These are phyloP conservation scores for Zapornia atra DNA, from an alignment of 2,113 vertebrate genomes.

Conservation along the genomic window DNA sequence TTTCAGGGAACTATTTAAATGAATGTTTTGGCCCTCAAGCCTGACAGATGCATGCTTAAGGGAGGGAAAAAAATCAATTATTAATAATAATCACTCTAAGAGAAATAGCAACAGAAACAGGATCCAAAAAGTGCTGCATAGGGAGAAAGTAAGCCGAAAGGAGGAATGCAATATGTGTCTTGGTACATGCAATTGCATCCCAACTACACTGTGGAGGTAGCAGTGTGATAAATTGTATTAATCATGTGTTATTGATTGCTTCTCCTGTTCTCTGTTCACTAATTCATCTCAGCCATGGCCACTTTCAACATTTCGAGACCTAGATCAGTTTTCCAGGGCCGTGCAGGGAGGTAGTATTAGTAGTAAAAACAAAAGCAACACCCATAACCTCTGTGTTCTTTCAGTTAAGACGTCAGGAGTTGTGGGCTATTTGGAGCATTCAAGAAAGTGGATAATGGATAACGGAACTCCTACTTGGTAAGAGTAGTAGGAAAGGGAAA, in stretches of 20 bases:
- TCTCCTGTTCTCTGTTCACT: background rate
- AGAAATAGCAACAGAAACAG: background rate
- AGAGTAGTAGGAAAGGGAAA: background rate
- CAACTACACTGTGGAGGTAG: background rate
- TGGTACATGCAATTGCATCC: background rate
- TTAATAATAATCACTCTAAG: background rate
- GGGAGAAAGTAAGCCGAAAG: background rate
- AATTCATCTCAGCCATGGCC: background rate
- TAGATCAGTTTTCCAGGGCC: background rate
- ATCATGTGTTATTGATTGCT: constrained; percentile 13
- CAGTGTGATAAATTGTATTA: background rate
- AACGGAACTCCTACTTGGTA: background rate
- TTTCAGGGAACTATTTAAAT: background rate
- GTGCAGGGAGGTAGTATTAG: background rate
- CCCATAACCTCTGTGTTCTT: background rate
- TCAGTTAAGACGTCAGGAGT: background rate
- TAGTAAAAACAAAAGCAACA: background rate
- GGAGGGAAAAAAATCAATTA: background rate
- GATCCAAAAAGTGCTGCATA: background rate
- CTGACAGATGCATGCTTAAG: background rate
- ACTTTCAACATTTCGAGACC: background rate
- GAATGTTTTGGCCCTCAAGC: background rate
- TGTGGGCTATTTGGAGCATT: background rate
- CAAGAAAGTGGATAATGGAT: background rate
- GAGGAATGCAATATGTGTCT: background rate